These are phyloP conservation scores for Gobionotothen gibberifrons DNA, from an alignment of 2,797 vertebrate genomes.

Conservation along the genomic window DNA sequence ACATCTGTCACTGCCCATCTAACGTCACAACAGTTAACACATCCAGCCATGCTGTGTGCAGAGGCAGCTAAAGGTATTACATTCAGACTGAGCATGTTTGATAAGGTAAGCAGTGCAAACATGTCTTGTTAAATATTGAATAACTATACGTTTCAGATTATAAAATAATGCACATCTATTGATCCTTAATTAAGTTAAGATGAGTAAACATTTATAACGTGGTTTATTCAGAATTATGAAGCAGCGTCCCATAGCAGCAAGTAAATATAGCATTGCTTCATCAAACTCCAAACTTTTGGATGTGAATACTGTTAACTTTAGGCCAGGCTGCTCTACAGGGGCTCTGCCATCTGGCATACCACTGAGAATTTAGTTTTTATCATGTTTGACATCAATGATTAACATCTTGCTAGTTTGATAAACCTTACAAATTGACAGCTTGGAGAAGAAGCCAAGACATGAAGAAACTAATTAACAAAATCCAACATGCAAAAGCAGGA, in stretches of 20 bases:
- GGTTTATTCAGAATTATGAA: not conserved
- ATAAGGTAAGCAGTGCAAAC: conserved; percentile 13
- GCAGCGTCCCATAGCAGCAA: not conserved
- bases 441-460: conserved; percentile 37
- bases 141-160: conserved; percentile 3
- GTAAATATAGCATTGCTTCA: conserved; percentile 4
- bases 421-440: conserved; percentile 49
- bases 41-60: conserved; percentile 6
- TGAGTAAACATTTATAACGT: not conserved
- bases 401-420: conserved; percentile 50
- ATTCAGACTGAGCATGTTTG: conserved; percentile 9
- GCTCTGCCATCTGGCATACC: conserved; percentile 59
- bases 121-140: not conserved
- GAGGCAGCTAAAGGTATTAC: conserved; percentile 4
- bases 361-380: conserved; percentile 43
- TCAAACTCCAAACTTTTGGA: conserved; percentile 32
- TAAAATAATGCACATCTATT: not conserved
- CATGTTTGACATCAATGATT: conserved; percentile 50
- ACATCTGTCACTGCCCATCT: conserved; percentile 56
- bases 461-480: conserved; percentile 26
- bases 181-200: not conserved
- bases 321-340: conserved; percentile 35
- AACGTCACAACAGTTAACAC: conserved; percentile 22
- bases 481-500: not conserved
- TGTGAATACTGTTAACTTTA: conserved; percentile 27